Conservation (phyloP, 2,797 vertebrate genomes). For the Clarias pachynema region DNA sequence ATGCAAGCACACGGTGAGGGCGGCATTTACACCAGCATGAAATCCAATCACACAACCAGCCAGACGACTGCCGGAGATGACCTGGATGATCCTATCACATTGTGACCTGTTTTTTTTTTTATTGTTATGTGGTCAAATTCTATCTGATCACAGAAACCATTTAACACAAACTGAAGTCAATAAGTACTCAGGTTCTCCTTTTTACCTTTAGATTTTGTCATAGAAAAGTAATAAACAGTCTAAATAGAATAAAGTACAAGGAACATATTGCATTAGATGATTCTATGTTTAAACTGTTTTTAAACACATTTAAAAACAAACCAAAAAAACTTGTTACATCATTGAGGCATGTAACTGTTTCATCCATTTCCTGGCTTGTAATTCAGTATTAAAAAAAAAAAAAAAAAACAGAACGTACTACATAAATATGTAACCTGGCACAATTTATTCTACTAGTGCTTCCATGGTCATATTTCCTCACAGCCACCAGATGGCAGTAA, state of each 20-base stretch:
- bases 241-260: background rate
- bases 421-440: background rate
- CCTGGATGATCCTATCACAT: background rate
- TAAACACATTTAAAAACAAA: background rate
- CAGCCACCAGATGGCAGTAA: slow-evolving; percentile 52
- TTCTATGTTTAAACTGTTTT: background rate
- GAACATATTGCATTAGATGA: background rate
- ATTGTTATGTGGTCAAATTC: background rate
- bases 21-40: slow-evolving; percentile 14
- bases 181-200: background rate
- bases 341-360: background rate
- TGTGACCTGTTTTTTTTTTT: background rate
- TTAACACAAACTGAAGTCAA: background rate
- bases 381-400: too few relatives aligned
- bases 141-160: background rate
- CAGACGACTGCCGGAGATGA: background rate
- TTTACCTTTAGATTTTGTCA: background rate
- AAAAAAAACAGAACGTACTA: background rate
- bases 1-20: background rate
- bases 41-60: background rate
- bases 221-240: background rate
- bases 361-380: background rate
- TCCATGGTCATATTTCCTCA: background rate
- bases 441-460: background rate
- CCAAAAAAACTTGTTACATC: background rate